Base-by-base conservation (phyloP, 2,113 vertebrate genomes). In the Austrofundulus limnaeus region DNA sequence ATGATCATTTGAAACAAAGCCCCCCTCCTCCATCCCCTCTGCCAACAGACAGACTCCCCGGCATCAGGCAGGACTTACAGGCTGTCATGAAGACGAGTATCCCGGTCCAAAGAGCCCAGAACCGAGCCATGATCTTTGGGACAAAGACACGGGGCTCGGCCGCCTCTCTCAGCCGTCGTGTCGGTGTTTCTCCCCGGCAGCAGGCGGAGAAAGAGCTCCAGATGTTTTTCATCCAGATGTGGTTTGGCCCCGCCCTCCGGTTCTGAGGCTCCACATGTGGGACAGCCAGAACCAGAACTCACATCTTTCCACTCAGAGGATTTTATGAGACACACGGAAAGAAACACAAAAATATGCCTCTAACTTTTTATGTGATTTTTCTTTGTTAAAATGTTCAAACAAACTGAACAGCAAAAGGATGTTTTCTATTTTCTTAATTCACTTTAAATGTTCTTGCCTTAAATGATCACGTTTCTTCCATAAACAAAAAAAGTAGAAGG, bases 151-250 rank as follows among this genome's bases (percentile, higher is more conserved):
- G 24, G 60, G 3, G 37, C 46, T 65, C 50, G 45, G 37, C 70
- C 68, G 1, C n/a, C n/a, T n/a, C n/a, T n/a, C 58, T 72, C 49
- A 2, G 59, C 59, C 54, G 16, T 3, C 51, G 43, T 0, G 51
- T 67, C 74, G n/a, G 66, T 45, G 23, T 3, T 46, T 19, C 37
- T 55, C 21, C 41, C 61, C 64, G 38, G 51, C 51, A 51, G 56
- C 61, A 59, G 11, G 57, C 81, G 15, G 21, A 48, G 38, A 45
- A 19, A 49, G 43, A 46, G 84, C 85, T 88, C 92, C 94, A 95
- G 93, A 91, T 89, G 87, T 94, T 91, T 89, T 82, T 77, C 92
- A 92, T 93, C 93, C 94, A 94, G 94, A 94, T 94, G 94, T 88
- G 90, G 38, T n/a, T 60, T 43, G 53, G 77, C 65, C 28, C 85